Conservation (phyloP, 2,797 vertebrate species). For the Acrossocheilus fasciatus region DNA sequence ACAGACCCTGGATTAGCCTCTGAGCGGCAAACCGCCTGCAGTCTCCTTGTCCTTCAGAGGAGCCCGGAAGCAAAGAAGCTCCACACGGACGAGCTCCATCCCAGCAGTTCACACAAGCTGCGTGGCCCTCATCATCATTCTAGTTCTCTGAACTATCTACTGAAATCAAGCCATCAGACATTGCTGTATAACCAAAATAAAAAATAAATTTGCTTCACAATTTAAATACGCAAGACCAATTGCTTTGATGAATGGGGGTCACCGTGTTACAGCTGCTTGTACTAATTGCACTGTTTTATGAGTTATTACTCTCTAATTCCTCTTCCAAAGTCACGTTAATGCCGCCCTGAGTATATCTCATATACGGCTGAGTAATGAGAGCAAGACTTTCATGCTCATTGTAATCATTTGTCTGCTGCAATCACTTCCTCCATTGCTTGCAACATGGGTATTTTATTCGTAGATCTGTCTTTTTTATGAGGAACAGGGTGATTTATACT, state of each 20-base stretch:
- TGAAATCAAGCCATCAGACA: constrained; percentile 12
- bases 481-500: constrained; percentile 61
- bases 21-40: constrained; percentile 72
- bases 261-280: constrained; percentile 79
- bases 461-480: constrained; percentile 47
- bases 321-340: constrained; percentile 65
- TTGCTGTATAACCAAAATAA: constrained; percentile 52
- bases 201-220: constrained; percentile 59
- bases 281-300: constrained; percentile 80
- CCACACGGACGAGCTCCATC: constrained; percentile 9
- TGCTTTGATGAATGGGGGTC: constrained; percentile 80
- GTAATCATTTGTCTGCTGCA: constrained; percentile 72
- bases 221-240: constrained; percentile 69
- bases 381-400: constrained; percentile 73
- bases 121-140: background rate
- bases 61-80: constrained; percentile 53
- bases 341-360: constrained; percentile 68
- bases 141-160: constrained; percentile 15
- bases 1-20: constrained; percentile 79
- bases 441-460: constrained; percentile 58
- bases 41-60: constrained; percentile 76
- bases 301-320: constrained; percentile 75
- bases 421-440: constrained; percentile 60
- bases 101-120: constrained; percentile 13
- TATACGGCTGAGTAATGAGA: constrained; percentile 71